Evolutionary conservation across 2,113 vertebrate genomes (phyloP), one percentile per base, ranked within the genome.

Genomic region (Atherinomorus stipes): DNA sequence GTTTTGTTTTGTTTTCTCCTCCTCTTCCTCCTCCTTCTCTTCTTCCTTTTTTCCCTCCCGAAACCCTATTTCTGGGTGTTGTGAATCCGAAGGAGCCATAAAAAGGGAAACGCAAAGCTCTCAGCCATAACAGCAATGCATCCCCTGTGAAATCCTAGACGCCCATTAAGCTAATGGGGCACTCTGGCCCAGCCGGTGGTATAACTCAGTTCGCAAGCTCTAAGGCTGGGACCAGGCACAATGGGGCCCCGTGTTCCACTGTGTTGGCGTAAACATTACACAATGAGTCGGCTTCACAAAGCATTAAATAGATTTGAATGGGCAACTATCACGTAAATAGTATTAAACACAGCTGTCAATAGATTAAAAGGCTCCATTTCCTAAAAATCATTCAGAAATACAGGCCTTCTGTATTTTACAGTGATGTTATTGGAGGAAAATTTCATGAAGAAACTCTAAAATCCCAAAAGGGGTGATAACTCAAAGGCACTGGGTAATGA

Each of bases 111-210:
- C 52, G 60, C 86, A 89, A 85, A 85, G 80, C 92, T 92, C 80
- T 92, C 89, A 94, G 91, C 89, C 93, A 93, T 93, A 93, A 92
- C 89, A 93, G 89, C 84, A 75, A 71, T 83, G 89, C 83, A 92
- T 94, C 91, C 90, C 84, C 79, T 89, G 88, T 92, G 93, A 94
- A 95, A 94, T 89, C 81, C 80, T 92, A 94, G 91, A 93, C 81
- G 81, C 67, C 93, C 93, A 95, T 94, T 94, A 94, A 91, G 91
- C 88, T 93, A 94, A 94, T 94, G 92, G 93, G 85, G 91, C 88
- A 90, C 92, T 94, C 89, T 88, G 87, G 85, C 81, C 79, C 83
- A 84, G 88, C 76, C 82, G 64, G 85, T 81, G 85, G 90, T 87
- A 79, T 91, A 88, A 88, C 79, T 85, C 81, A 82, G 81, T 75